phyloP scores from a whole-genome alignment of 2,113 vertebrate species.

The Oryzias curvinotus region DNA sequence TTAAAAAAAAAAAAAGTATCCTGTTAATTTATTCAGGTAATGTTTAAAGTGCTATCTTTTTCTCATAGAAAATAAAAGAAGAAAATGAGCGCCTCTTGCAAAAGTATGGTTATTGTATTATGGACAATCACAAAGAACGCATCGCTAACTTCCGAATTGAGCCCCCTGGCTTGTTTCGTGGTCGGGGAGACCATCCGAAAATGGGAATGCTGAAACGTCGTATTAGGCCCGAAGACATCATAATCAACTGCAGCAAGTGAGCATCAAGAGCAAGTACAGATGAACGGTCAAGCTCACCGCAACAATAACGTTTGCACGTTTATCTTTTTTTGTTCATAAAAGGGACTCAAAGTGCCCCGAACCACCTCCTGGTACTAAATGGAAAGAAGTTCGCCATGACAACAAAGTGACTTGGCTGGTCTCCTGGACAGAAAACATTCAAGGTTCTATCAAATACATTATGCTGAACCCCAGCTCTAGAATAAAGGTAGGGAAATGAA shows the following conservation, averaged over 20 bases:
- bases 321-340: neutral
- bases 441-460: slow-evolving; percentile 97
- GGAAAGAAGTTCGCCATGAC: slow-evolving; percentile 96
- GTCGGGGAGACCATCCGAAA: slow-evolving; percentile 96
- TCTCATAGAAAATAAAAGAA: slow-evolving; percentile 89
- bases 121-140: slow-evolving; percentile 97
- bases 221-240: slow-evolving; percentile 91
- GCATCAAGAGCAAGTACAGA: no score
- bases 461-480: slow-evolving; percentile 98
- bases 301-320: neutral
- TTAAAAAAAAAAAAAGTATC: no score
- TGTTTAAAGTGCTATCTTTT: neutral
- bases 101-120: slow-evolving; percentile 93
- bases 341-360: slow-evolving; percentile 91
- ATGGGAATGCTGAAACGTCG: slow-evolving; percentile 98
- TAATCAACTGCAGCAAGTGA: slow-evolving; percentile 98
- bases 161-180: slow-evolving; percentile 94
- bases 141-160: slow-evolving; percentile 98
- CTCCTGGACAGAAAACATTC: slow-evolving; percentile 98
- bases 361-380: slow-evolving; percentile 91
- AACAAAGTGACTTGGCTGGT: slow-evolving; percentile 98
- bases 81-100: slow-evolving; percentile 90
- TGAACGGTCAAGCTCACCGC: no score
- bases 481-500: slow-evolving; percentile 85
- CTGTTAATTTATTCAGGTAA: no score